Percentiles rank a stretch among this genome's conserved stretches.
Evolutionary conservation across 2,113 vertebrate species (phyloP).

Genomic region (Spheniscus mendiculus): DNA sequence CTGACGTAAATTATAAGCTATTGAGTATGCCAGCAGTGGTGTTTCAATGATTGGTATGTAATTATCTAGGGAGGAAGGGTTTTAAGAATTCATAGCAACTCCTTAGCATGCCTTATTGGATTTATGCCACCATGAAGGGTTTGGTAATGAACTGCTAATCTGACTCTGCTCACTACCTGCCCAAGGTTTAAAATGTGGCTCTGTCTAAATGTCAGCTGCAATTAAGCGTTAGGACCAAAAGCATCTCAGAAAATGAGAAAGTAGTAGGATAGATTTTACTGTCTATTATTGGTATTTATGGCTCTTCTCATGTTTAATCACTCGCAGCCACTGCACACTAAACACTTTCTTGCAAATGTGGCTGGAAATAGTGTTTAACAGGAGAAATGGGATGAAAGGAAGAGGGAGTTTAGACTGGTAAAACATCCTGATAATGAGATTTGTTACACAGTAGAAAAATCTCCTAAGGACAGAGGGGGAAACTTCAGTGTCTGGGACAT

Average conservation of each 20-base stretch:
- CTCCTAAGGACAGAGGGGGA: neutral
- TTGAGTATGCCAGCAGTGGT: neutral
- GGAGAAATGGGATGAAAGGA: neutral
- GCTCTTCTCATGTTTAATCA: neutral
- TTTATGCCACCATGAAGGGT: slow-evolving; percentile 9
- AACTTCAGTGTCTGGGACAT: neutral
- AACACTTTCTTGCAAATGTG: neutral
- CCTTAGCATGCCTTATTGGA: neutral
- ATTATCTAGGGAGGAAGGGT: neutral
- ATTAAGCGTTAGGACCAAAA: neutral
- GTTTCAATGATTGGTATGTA: neutral
- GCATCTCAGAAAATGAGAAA: neutral
- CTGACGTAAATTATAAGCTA: neutral
- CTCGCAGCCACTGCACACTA: neutral
- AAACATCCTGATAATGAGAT: neutral
- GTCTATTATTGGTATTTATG: neutral
- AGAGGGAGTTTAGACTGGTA: neutral
- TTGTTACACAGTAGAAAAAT: neutral
- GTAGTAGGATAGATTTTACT: neutral
- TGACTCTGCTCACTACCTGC: neutral
- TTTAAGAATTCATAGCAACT: slow-evolving; percentile 18
- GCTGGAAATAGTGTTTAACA: neutral
- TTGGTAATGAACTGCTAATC: slow-evolving; percentile 45
- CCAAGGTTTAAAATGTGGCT: neutral
- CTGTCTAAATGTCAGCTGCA: slow-evolving; percentile 19